Evolutionary conservation across 2,113 vertebrate genomes (phyloP), one percentile per base, ranked within the genome.

Genomic region (Cranoglanis bouderius): DNA sequence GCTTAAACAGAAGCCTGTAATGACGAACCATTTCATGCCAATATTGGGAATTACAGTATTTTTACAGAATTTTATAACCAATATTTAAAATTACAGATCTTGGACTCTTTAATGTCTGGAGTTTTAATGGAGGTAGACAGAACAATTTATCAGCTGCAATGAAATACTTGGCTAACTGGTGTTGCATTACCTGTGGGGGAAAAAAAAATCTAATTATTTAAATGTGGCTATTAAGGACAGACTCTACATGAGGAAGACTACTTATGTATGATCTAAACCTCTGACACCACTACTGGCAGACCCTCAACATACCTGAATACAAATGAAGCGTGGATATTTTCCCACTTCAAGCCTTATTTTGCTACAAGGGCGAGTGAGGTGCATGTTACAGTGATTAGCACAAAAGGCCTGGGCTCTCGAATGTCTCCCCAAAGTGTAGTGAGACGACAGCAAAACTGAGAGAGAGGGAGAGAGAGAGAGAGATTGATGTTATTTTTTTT

Each of bases 191-290:
- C 9, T 81, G 13, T 49, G 46, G 46, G 8, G 46, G 46, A 13
- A 14, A 46, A 86, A 77, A 86, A 29, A 18, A n/a, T 12, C 26
- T 53, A 4, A 49, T 13, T 40, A 53, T 86, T 57, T 86, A 43
- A 75, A 77, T 86, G 55, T 40, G 35, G 21, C 12, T 86, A 75
- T 53, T 77, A 86, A 61, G 10, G 26, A 43, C 32, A 75, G 51
- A 46, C 75, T 32, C 32, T 29, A 51, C 77, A 82, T 29, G 78
- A 88, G 63, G 78, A 78, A 57, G 61, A 78, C 40, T 32, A 86
- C 53, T 86, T 77, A 57, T 86, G 85, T 74, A 55, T 85, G 88
- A 88, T 53, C 82, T 85, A 80, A 89, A 85, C 32, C 74, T 89
- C 51, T 80, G 84, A 81, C 75, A 81, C n/a, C 57, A 38, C 13